phyloP scores from a whole-genome alignment of 2,888 invertebrate genomes.

The Danaus chrysippus region DNA sequence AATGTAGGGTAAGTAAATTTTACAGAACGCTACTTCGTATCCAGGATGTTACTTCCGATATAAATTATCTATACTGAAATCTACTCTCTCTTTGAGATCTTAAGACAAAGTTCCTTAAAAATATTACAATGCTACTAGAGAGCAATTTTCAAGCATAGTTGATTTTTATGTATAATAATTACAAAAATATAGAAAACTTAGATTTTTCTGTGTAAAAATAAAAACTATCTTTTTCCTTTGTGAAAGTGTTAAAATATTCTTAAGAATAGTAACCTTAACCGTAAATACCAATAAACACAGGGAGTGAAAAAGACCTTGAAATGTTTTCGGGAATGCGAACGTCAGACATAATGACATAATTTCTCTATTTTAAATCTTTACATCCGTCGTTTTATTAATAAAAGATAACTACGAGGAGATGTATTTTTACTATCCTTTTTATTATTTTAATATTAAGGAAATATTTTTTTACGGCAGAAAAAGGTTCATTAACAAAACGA shows the following conservation, averaged over 20 bases:
- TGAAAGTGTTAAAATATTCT: no score
- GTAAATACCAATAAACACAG: slow-evolving; percentile 9
- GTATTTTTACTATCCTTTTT: slow-evolving; percentile 13
- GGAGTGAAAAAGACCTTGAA: slow-evolving; percentile 38
- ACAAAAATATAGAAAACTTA: no score
- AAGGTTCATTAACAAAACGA: no score
- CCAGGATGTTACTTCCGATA: background rate
- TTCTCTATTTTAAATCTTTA: slow-evolving; percentile 57
- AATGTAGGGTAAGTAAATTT: slow-evolving; percentile 82
- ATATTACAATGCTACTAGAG: no score
- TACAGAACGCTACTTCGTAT: background rate
- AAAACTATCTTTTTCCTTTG: no score
- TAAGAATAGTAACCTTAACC: no score
- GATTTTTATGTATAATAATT: no score
- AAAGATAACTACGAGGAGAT: slow-evolving; percentile 38
- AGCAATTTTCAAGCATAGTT: no score
- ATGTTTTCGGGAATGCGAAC: slow-evolving; percentile 39
- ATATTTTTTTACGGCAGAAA: background rate
- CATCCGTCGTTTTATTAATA: slow-evolving; percentile 51
- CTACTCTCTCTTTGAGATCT: no score
- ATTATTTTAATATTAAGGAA: slow-evolving; percentile 4
- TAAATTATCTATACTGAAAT: background rate
- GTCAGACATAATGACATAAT: slow-evolving; percentile 58
- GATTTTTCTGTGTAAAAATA: no score
- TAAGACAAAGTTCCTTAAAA: no score